Conservation (phyloP, 2,113 vertebrate species). For the Esox niger region DNA sequence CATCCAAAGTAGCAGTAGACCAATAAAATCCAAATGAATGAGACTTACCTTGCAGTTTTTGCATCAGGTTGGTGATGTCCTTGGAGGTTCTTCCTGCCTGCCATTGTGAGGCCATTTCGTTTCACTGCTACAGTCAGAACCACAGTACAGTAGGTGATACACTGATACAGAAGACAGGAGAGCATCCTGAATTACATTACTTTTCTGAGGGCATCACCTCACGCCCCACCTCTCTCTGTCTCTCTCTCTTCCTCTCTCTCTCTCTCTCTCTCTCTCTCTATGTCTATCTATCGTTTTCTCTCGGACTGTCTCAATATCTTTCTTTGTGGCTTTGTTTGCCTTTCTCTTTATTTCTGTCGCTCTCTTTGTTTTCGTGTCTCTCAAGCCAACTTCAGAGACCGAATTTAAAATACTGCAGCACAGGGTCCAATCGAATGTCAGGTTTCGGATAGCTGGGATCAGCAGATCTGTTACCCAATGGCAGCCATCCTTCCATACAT, state of each 20-base stretch:
- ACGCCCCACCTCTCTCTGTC: slow-evolving; percentile 18
- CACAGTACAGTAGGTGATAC: slow-evolving; percentile 41
- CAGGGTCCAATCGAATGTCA: slow-evolving; percentile 48
- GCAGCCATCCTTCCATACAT: slow-evolving; percentile 48
- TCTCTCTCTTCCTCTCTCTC: slow-evolving; percentile 25
- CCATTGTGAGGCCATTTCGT: slow-evolving; percentile 80
- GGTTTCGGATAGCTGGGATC: slow-evolving; percentile 42
- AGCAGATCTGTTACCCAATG: slow-evolving; percentile 53
- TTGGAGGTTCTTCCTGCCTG: slow-evolving; percentile 64
- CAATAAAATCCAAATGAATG: slow-evolving; percentile 11
- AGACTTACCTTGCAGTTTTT: slow-evolving; percentile 89
- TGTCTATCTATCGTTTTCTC: slow-evolving; percentile 10
- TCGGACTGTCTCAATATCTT: slow-evolving; percentile 25
- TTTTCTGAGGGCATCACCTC: slow-evolving; percentile 17
- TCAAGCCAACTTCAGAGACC: slow-evolving; percentile 22
- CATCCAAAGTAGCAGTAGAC: slow-evolving; percentile 1
- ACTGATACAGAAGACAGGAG: slow-evolving; percentile 24
- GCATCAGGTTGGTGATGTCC: slow-evolving; percentile 94
- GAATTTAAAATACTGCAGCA: slow-evolving; percentile 41
- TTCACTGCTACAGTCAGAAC: slow-evolving; percentile 24
- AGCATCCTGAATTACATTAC: slow-evolving; percentile 53
- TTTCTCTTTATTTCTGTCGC: background rate
- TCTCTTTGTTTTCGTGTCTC: slow-evolving; percentile 24
- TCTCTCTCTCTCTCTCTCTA: slow-evolving; percentile 38
- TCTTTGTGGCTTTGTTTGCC: slow-evolving; percentile 5